Evolutionary conservation across 1,140 invertebrate species (phyloP).

Genomic region (Papilio polytes): DNA sequence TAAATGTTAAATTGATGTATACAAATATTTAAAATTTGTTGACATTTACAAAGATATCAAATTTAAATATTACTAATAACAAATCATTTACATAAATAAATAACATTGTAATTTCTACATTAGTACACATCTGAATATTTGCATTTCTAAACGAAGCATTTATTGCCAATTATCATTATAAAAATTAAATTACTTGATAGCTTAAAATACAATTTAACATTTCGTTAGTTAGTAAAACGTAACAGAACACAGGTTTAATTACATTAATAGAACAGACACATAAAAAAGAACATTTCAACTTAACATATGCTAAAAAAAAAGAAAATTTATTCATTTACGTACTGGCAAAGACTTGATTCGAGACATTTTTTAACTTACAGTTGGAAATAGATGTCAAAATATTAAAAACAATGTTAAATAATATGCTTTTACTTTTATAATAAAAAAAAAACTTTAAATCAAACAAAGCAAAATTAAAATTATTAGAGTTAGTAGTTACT

Average conservation of each 20-base stretch:
- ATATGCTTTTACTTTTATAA: background rate
- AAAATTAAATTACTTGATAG: background rate
- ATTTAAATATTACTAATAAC: background rate
- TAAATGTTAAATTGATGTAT: background rate
- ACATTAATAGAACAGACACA: background rate
- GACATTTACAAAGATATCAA: background rate
- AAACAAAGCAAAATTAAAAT: background rate
- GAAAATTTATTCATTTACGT: background rate
- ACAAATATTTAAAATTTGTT: background rate
- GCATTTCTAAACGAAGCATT: background rate
- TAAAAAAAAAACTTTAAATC: background rate
- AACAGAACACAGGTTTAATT: background rate
- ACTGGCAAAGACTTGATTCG: background rate
- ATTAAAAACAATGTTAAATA: background rate
- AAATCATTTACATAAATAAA: background rate
- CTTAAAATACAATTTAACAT: background rate
- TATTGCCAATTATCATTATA: too few species aligned
- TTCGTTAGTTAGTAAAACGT: background rate
- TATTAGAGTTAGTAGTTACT: slow-evolving; percentile 5
- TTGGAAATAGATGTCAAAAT: background rate
- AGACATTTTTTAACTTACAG: background rate
- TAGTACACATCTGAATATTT: background rate
- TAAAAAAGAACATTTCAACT: background rate
- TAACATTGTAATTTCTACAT: background rate
- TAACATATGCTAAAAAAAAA: too few species aligned